A percentile compares a stretch with the other conserved stretches of the same genome.
Evolutionary conservation across 37 sponge, comb jelly and placozoan species (phyloP).

Genomic region (Axinella damicornis): DNA sequence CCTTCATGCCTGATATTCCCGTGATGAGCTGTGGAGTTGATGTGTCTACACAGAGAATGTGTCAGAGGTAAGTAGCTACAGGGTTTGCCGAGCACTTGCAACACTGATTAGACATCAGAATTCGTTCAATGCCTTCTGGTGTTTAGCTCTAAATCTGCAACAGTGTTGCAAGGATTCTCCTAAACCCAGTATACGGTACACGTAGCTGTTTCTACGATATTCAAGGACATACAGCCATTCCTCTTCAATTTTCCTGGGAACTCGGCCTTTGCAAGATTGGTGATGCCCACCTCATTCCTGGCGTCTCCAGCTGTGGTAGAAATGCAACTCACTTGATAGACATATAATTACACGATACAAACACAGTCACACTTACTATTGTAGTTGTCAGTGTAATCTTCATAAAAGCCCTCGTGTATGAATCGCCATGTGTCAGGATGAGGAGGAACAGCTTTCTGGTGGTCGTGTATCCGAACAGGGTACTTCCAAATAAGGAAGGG

Average conservation of each 20-base stretch:
- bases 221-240: not conserved
- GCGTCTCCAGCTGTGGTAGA: conserved; percentile 55
- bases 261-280: conserved; percentile 61
- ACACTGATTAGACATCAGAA: too few species aligned
- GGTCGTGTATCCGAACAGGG: conserved; percentile 59
- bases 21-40: conserved; percentile 9
- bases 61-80: not conserved
- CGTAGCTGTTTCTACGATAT: too few species aligned
- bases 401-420: conserved; percentile 60
- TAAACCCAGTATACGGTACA: too few species aligned
- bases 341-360: too few species aligned
- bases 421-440: conserved; percentile 15
- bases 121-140: too few species aligned
- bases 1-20: conserved; percentile 46
- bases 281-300: conserved; percentile 54
- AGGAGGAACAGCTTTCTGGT: conserved; percentile 50
- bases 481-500: conserved; percentile 50
- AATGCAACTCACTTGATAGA: not conserved
- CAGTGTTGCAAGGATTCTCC: too few species aligned
- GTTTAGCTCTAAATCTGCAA: not conserved
- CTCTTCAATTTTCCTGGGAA: conserved; percentile 60
- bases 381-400: conserved; percentile 48
- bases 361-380: conserved; percentile 41
- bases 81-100: too few species aligned
- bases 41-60: not conserved